Conservation (phyloP, 2,113 vertebrate species). For the Bufo bufo region DNA sequence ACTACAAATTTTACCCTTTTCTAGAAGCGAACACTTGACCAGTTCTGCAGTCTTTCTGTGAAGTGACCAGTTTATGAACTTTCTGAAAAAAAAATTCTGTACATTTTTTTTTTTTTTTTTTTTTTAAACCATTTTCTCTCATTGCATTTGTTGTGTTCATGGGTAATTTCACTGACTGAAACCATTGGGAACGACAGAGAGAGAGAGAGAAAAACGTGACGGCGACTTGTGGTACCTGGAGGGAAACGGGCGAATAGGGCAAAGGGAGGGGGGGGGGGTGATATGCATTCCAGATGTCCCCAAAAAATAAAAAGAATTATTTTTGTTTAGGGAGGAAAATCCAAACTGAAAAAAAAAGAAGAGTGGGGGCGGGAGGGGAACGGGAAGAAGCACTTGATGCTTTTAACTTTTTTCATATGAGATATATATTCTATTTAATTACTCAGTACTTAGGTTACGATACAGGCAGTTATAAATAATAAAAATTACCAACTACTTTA, state of each 20-base stretch:
- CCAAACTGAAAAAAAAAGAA: slow-evolving; percentile 59
- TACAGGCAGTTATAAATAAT: slow-evolving; percentile 70
- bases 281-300: slow-evolving; percentile 78
- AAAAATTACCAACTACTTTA: slow-evolving; percentile 70
- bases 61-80: slow-evolving; percentile 80
- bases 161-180: slow-evolving; percentile 75
- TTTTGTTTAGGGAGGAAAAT: slow-evolving; percentile 63
- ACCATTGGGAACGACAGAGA: slow-evolving; percentile 64
- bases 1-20: slow-evolving; percentile 68
- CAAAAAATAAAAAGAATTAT: slow-evolving; percentile 51
- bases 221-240: slow-evolving; percentile 76
- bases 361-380: slow-evolving; percentile 29
- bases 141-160: slow-evolving; percentile 81
- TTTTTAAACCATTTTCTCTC: slow-evolving; percentile 70
- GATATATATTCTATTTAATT: slow-evolving; percentile 84
- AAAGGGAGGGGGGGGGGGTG: slow-evolving; percentile 29
- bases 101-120: slow-evolving; percentile 65
- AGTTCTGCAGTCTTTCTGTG: slow-evolving; percentile 80
- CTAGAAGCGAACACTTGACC: slow-evolving; percentile 77
- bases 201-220: slow-evolving; percentile 67
- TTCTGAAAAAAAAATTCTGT: slow-evolving; percentile 76
- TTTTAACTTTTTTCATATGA: slow-evolving; percentile 81
- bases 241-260: slow-evolving; percentile 63
- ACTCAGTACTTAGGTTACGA: slow-evolving; percentile 79
- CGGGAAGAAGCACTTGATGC: slow-evolving; percentile 73